Base-by-base conservation (phyloP, 2,888 invertebrate genomes). In the Elmis aenea region DNA sequence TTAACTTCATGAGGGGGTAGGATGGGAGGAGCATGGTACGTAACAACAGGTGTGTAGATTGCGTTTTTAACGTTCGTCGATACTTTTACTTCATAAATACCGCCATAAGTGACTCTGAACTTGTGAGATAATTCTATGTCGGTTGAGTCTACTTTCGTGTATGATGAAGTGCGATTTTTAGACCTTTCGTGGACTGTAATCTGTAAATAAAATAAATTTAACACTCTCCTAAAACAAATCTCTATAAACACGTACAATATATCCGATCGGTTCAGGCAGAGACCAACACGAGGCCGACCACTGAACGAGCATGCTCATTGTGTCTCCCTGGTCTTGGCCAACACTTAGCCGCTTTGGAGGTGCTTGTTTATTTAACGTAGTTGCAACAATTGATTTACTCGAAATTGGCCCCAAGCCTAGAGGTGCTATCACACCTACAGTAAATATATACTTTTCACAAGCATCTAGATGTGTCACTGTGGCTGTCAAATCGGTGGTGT, bases 381-480 rank as follows among this genome's bases (percentile, higher is more conserved):
- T 87, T 16, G 72, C 60, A 3, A 52, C 48, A 2, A 58, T 59
- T 8, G 45, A 52, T 3, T 57, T 37, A 15, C 69, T 67, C 0
- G 72, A 68, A 24, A 86, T 64, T 1, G 84, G 85, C 3, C 83
- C 82, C n/a, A 71, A 64, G 1, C 85, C 85, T 15, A 70, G 61
- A 0, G 82, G 79, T 0, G 74, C 76, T 6, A 81, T 60, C 1
- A 83, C 63, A 1, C 82, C 84, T 3, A 87, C 80, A 3, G 77
- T 75, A 59, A 89, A 81, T 33, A 81, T 63, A 60, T 89, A 89
- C 1, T 72, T 74, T 57, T 85, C 83, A 51, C 90, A 91, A 1
- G 85, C 76, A 46, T 81, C 75, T 46, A 90, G 61, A 24, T 78
- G 70, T 3, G 72, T 69, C 5, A 89, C 67, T 1, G 73, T 67